Conservation (phyloP, 2,888 invertebrate species). For the Luperina testacea region DNA sequence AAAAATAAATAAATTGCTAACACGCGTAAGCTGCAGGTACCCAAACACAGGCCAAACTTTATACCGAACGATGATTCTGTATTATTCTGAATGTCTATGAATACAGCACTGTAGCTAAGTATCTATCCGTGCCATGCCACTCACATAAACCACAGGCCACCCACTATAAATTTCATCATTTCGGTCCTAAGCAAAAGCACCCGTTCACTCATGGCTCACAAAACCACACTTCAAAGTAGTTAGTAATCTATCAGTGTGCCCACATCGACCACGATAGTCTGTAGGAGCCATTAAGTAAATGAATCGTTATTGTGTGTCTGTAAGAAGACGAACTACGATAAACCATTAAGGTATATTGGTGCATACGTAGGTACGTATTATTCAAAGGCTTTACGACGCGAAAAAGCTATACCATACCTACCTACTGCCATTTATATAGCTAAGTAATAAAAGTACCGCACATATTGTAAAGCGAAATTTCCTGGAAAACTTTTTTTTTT, state of each 20-base stretch:
- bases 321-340: constrained; percentile 20
- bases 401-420: not conserved
- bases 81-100: not conserved
- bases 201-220: constrained; percentile 47
- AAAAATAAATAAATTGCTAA: not conserved
- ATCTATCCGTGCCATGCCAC: constrained; percentile 6
- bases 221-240: constrained; percentile 56
- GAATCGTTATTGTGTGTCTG: constrained; percentile 32
- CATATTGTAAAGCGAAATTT: not conserved
- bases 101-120: not conserved
- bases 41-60: not conserved
- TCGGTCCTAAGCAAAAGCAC: constrained; percentile 32
- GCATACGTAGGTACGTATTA: no score
- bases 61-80: not conserved
- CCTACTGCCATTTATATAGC: not conserved
- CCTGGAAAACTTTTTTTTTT: no score
- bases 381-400: not conserved
- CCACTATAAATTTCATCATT: constrained; percentile 36
- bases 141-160: constrained; percentile 37
- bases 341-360: not conserved
- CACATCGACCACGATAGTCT: constrained; percentile 49
- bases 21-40: not conserved
- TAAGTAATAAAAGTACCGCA: not conserved
- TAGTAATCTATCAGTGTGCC: constrained; percentile 55
- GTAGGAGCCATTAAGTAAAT: constrained; percentile 53